phyloP scores from a whole-genome alignment of 2,888 invertebrate species.

The Congeria kusceri region DNA sequence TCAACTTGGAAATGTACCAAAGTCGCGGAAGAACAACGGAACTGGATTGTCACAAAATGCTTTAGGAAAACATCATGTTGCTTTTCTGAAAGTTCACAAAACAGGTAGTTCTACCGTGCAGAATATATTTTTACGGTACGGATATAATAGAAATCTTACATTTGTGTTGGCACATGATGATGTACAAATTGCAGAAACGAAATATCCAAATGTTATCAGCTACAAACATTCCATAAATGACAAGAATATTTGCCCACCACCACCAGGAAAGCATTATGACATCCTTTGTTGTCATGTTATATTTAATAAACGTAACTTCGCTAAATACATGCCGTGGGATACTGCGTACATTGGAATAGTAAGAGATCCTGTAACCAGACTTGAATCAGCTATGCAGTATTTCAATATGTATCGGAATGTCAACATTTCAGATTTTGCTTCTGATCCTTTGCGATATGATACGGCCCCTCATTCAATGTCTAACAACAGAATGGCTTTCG shows the following conservation, averaged over 20 bases:
- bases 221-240: slow-evolving; percentile 29
- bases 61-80: slow-evolving; percentile 56
- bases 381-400: slow-evolving; percentile 59
- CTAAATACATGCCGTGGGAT: slow-evolving; percentile 57
- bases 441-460: slow-evolving; percentile 47
- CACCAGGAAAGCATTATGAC: slow-evolving; percentile 57
- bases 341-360: slow-evolving; percentile 65
- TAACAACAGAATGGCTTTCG: slow-evolving; percentile 67
- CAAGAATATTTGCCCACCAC: slow-evolving; percentile 59
- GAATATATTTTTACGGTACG: slow-evolving; percentile 66
- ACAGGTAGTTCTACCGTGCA: slow-evolving; percentile 66
- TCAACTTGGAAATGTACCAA: no score
- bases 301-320: slow-evolving; percentile 57
- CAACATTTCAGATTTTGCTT: slow-evolving; percentile 45
- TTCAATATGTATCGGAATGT: slow-evolving; percentile 38
- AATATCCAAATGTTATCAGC: slow-evolving; percentile 57
- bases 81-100: slow-evolving; percentile 69
- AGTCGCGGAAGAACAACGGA: no score
- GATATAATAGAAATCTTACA: slow-evolving; percentile 52
- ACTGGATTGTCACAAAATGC: no score
- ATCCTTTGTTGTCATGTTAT: slow-evolving; percentile 67
- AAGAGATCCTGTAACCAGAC: slow-evolving; percentile 61
- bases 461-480: slow-evolving; percentile 33
- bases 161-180: slow-evolving; percentile 58
- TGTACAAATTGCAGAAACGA: slow-evolving; percentile 25